Percentiles rank a stretch among this genome's conserved stretches.
Conservation (phyloP, 2,113 vertebrate species). For the Fulica atra region DNA sequence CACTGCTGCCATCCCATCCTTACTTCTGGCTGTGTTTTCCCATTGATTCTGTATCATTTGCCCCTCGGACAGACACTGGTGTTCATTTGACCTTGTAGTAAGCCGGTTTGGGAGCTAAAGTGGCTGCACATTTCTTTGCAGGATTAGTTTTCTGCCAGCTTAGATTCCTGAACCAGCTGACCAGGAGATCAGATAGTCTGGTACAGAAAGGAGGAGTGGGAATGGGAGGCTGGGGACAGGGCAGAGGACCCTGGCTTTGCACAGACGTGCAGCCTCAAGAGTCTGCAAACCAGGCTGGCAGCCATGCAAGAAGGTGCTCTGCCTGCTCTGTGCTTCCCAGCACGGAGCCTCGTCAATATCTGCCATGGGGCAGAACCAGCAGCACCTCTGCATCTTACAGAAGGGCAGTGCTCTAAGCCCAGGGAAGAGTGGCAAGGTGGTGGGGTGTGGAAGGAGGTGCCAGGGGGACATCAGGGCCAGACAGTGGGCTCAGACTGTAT, state of each 20-base stretch:
- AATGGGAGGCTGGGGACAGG: neutral
- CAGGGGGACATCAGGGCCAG: accelerated
- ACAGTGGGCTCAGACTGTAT: neutral
- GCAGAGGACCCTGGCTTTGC: neutral
- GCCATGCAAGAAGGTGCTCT: neutral
- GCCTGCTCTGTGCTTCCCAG: neutral
- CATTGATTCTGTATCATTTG: accelerated
- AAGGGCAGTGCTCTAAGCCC: neutral
- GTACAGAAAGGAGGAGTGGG: neutral
- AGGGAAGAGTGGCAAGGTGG: neutral
- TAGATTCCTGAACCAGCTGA: neutral
- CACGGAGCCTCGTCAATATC: neutral
- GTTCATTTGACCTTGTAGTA: neutral
- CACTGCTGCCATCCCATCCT: neutral
- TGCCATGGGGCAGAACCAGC: neutral
- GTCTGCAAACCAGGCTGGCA: neutral
- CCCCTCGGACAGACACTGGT: neutral
- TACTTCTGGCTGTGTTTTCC: neutral
- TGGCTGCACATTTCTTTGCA: neutral
- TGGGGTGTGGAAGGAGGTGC: neutral
- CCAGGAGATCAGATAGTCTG: neutral
- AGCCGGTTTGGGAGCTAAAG: neutral
- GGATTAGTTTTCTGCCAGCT: neutral
- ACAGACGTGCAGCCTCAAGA: neutral
- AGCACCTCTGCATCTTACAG: accelerated